Evolutionary conservation across 1,140 invertebrate species (phyloP).

Genomic region (Zaprionus ghesquierei): DNA sequence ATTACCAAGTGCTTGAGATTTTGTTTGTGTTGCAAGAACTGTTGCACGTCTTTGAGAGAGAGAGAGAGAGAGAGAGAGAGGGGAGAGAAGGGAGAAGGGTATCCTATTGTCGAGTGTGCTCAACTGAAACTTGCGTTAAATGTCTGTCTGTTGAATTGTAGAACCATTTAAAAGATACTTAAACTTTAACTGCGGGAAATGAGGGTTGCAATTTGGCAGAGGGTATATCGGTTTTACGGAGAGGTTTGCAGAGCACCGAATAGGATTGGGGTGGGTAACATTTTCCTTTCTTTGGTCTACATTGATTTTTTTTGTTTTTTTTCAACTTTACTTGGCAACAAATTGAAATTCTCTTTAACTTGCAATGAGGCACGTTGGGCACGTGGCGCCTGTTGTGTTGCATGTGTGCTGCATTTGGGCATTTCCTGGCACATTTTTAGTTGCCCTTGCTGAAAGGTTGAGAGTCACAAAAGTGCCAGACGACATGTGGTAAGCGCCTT

Average conservation of each 20-base stretch:
- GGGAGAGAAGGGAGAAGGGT: not conserved
- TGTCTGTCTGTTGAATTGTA: not conserved
- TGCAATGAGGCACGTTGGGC: conserved; percentile 4
- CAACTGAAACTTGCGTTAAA: not conserved
- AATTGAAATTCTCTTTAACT: not conserved
- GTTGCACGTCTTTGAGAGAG: not conserved
- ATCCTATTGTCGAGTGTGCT: not conserved
- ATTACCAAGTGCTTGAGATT: not conserved
- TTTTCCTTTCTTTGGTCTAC: no score
- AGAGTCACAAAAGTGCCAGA: conserved; percentile 22
- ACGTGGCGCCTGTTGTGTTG: not conserved
- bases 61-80: not conserved
- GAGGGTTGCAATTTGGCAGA: not conserved
- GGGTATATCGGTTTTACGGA: not conserved
- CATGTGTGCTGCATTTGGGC: conserved; percentile 32
- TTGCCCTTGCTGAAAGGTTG: conserved; percentile 61
- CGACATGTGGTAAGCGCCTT: conserved; percentile 19
- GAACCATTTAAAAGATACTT: conserved; percentile 5
- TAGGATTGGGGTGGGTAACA: no score
- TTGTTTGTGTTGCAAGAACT: not conserved
- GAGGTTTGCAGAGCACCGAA: not conserved
- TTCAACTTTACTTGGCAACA: not conserved
- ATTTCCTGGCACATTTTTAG: conserved; percentile 67
- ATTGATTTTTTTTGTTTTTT: no score
- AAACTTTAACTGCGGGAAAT: not conserved